Base-by-base conservation (phyloP, 2,888 invertebrate species). In the Ptilodon capucinus region DNA sequence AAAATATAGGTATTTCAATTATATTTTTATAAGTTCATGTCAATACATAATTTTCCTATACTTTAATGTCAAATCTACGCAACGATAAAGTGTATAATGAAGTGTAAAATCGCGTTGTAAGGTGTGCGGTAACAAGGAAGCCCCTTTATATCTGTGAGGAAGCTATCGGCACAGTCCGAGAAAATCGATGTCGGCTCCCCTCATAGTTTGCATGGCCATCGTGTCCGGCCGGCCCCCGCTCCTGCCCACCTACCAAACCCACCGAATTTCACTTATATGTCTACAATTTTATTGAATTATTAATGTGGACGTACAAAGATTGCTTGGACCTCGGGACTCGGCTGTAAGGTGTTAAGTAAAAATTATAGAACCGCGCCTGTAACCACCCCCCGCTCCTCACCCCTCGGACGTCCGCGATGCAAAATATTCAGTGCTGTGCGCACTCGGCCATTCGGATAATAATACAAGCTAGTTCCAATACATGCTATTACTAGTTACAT, bases 131-230 rank as follows among this genome's bases (percentile, higher is more conserved):
- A 74, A 74, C 66, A 75, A 70, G 77, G 82, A 79, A 82, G 79
- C 70, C 62, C 62, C 67, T 60, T 64, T 68, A 71, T 69, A 70
- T 70, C 64, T 61, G 64, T 63, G 66, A 61, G 74, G 78, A 84
- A 81, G 84, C 84, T 81, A 88, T 88, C 86, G 86, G 81, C 79
- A 80, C 78, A 79, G 88, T 87, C 86, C 87, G 83, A 88, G 86
- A 86, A 89, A 89, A 90, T 90, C 90, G 86, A 89, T 90, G 79
- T 68, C 72, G 57, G 73, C 81, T 77, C 86, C 87, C 87, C 85
- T 84, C 84, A 86, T 89, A 89, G 89, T 90, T 90, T 90, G 90
- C 90, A 90, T 90, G 87, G 81, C 68, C 74, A 76, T 66, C 66
- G 71, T 76, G 71, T 77, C 79, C 81, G 70, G 63, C 71, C 65